Evolutionary conservation across 2,797 vertebrate genomes (phyloP).

Genomic region (Tragelaphus oryx): DNA sequence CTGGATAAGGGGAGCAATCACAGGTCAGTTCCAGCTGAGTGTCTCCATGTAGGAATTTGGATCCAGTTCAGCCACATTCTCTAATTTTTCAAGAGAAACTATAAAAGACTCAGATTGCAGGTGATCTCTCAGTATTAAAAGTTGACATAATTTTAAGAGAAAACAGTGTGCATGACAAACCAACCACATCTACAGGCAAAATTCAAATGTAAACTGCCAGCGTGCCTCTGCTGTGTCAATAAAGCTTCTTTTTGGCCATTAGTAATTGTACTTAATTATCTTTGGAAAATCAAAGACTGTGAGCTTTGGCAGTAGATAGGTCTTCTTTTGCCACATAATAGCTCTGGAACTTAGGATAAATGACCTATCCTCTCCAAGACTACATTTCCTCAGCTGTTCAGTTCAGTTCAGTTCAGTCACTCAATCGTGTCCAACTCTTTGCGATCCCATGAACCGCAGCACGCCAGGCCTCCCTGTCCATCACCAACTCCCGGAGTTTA

Average conservation of each 20-base stretch:
- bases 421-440: neutral
- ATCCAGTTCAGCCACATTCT: neutral
- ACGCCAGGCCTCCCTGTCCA: neutral
- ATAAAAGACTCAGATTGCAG: neutral
- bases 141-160: neutral
- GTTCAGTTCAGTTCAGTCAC: neutral
- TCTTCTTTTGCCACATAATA: neutral
- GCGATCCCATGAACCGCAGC: fast-evolving
- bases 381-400: neutral
- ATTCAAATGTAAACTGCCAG: neutral
- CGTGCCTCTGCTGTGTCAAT: neutral
- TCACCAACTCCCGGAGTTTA: neutral
- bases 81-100: neutral
- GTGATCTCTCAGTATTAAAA: neutral
- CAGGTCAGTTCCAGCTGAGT: no score
- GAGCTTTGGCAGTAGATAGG: neutral
- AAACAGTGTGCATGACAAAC: neutral
- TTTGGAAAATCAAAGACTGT: neutral
- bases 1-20: neutral
- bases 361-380: neutral
- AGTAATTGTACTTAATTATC: neutral
- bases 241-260: neutral
- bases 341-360: neutral
- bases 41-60: neutral
- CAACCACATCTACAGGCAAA: neutral